A percentile compares a stretch with the other conserved stretches of the same genome.
Evolutionary conservation across 2,113 vertebrate species (phyloP).

Genomic region (Phaetusa simplex): DNA sequence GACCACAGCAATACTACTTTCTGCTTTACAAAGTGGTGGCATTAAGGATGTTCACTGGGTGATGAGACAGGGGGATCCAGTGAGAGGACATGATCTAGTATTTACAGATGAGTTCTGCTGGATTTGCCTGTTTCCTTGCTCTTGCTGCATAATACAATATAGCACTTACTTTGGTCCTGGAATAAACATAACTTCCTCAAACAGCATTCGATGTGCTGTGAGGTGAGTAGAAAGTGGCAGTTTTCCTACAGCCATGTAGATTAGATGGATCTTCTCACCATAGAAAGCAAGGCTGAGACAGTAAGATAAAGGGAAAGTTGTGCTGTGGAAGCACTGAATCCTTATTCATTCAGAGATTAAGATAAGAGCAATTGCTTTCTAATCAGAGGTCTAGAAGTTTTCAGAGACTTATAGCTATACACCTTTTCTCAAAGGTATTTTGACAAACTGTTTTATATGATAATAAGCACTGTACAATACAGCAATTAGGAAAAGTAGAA

Average conservation of each 20-base stretch:
- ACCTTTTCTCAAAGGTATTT: neutral
- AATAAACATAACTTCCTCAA: neutral
- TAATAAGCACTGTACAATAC: neutral
- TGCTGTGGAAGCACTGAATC: neutral
- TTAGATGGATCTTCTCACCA: neutral
- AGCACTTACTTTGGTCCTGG: neutral
- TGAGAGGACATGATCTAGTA: neutral
- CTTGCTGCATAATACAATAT: neutral
- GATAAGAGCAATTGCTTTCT: neutral
- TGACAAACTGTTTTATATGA: neutral
- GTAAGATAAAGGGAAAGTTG: neutral
- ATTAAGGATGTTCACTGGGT: fast-evolving
- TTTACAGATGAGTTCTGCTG: neutral
- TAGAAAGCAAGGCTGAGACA: neutral
- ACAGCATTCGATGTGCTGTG: neutral
- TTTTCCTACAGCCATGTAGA: neutral
- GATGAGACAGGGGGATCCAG: neutral
- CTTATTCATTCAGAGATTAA: neutral
- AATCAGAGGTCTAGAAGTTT: neutral
- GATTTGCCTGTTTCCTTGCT: neutral
- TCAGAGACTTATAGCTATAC: neutral
- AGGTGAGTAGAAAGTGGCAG: neutral
- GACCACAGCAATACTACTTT: neutral
- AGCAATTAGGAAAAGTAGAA: neutral
- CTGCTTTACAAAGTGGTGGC: neutral